phyloP scores from a whole-genome alignment of 2,113 vertebrate species.

The Pollimyrus isidori region DNA sequence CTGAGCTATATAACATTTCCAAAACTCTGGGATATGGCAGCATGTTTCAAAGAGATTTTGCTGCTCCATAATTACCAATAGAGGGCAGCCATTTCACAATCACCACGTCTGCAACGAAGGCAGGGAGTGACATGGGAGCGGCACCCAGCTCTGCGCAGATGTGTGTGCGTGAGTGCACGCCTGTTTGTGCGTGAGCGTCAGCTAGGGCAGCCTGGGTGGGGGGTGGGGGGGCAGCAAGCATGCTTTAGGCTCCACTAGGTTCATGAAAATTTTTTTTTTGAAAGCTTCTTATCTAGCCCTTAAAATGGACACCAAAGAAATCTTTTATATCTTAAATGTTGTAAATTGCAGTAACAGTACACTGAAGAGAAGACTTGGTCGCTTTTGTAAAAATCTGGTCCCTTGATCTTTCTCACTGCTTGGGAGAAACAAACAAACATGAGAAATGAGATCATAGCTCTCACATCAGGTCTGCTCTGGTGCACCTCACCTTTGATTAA shows the following conservation, averaged over 20 bases:
- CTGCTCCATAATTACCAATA: neutral
- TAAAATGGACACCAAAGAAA: neutral
- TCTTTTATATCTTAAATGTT: neutral
- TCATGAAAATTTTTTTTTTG: neutral
- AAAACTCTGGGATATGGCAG: neutral
- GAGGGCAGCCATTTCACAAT: neutral
- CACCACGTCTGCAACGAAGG: neutral
- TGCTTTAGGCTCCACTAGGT: neutral
- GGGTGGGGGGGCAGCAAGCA: neutral
- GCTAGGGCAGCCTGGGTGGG: neutral
- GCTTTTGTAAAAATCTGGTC: neutral
- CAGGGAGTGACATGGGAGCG: neutral
- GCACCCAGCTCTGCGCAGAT: neutral
- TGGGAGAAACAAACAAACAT: neutral
- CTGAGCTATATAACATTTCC: neutral
- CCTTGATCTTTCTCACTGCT: neutral
- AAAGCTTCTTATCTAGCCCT: neutral
- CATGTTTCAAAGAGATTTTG: neutral
- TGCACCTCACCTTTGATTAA: neutral
- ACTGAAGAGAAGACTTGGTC: neutral
- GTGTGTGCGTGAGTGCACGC: neutral
- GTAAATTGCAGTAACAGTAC: too few species aligned
- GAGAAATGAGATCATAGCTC: neutral
- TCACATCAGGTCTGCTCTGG: neutral
- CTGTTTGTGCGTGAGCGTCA: neutral